Conservation (phyloP, 2,113 vertebrate species). For the Aptenodytes patagonicus region DNA sequence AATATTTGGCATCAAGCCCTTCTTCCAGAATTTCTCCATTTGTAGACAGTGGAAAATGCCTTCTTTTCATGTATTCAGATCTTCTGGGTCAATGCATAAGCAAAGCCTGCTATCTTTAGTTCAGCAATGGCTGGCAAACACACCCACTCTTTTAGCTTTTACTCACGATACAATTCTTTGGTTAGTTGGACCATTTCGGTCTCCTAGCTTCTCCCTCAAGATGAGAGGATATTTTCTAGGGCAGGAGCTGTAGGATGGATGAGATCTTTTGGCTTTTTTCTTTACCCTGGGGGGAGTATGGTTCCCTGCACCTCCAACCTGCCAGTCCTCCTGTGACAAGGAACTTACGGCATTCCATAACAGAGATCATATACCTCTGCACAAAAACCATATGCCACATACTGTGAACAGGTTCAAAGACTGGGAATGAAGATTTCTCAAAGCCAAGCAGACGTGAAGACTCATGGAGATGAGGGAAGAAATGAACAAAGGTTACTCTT, state of each 20-base stretch:
- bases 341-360: not conserved
- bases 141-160: not conserved
- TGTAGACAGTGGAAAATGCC: slow-evolving; percentile 50
- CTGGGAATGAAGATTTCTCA: not conserved
- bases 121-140: not conserved
- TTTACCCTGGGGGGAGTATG: not conserved
- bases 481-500: not conserved
- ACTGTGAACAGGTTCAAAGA: not conserved
- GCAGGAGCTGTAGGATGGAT: not conserved
- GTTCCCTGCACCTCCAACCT: not conserved
- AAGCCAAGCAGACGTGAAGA: not conserved
- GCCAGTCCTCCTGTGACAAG: not conserved
- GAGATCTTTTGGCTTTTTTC: not conserved
- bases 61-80: slow-evolving; percentile 34
- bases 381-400: not conserved
- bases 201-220: not conserved
- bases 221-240: not conserved
- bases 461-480: not conserved
- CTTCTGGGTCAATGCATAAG: slow-evolving; percentile 33
- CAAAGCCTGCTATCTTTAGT: slow-evolving; percentile 38
- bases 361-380: not conserved
- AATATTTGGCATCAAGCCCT: slow-evolving; percentile 55
- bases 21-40: slow-evolving; percentile 47
- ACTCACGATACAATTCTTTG: not conserved
- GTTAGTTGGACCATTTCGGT: not conserved